Conservation (phyloP, 2,113 vertebrate species). For the Leptodactylus fuscus region DNA sequence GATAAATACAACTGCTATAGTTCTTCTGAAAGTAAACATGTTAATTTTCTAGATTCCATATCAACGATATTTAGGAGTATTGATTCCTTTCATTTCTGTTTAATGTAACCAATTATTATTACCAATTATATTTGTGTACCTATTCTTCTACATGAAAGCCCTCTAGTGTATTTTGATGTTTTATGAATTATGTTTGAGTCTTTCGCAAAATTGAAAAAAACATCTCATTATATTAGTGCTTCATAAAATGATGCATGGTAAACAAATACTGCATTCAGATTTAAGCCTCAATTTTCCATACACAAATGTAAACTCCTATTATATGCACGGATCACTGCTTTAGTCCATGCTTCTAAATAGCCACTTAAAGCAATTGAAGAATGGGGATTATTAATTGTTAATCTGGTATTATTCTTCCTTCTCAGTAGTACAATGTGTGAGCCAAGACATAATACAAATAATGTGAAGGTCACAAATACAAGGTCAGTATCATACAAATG, state of each 20-base stretch:
- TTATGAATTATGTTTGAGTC: not conserved
- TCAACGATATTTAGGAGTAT: not conserved
- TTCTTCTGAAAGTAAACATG: too few species aligned
- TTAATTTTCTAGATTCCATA: too few species aligned
- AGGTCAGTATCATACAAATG: slow-evolving; percentile 4
- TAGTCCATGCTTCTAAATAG: slow-evolving; percentile 18
- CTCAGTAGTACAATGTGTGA: not conserved
- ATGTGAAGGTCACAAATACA: not conserved
- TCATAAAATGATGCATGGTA: slow-evolving; percentile 18
- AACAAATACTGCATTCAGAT: slow-evolving; percentile 1
- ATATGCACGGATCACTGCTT: slow-evolving; percentile 9
- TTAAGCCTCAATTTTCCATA: not conserved
- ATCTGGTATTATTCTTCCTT: slow-evolving; percentile 18
- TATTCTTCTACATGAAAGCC: not conserved
- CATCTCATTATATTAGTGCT: not conserved
- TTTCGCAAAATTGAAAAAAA: not conserved
- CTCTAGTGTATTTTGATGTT: not conserved
- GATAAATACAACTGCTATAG: too few species aligned
- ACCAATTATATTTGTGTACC: not conserved
- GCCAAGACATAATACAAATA: not conserved
- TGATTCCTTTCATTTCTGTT: not conserved
- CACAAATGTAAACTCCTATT: slow-evolving; percentile 21
- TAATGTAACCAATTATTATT: not conserved
- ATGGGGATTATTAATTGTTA: slow-evolving; percentile 24
- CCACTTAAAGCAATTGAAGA: not conserved